phyloP scores from a whole-genome alignment of 1,140 invertebrate species.

The Anthonomus grandis region DNA sequence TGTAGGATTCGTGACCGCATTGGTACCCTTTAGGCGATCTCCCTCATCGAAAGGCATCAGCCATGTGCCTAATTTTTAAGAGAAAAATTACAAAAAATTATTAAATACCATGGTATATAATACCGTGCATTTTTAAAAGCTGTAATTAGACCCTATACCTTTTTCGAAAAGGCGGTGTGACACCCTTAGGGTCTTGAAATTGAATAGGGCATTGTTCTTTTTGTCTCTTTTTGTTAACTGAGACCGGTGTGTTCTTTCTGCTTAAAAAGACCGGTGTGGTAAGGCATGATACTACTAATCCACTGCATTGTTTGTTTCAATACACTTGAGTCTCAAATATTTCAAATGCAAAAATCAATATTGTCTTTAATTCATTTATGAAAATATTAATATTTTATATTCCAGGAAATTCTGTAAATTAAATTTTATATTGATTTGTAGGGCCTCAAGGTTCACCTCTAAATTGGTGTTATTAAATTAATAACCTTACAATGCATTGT shows the following conservation, averaged over 20 bases:
- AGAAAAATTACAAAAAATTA: background rate
- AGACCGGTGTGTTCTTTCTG: background rate
- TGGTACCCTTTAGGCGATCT: background rate
- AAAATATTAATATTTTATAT: too few species aligned
- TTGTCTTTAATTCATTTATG: too few species aligned
- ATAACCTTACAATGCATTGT: too few species aligned
- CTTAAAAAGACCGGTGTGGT: too few species aligned
- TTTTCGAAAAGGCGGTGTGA: conserved; percentile 9
- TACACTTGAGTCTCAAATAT: too few species aligned
- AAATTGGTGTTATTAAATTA: too few species aligned
- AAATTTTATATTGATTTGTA: too few species aligned
- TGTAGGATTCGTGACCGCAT: background rate
- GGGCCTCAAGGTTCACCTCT: too few species aligned
- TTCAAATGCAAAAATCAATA: too few species aligned
- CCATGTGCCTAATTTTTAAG: conserved; percentile 5
- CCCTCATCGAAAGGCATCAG: background rate
- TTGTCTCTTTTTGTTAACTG: conserved; percentile 4
- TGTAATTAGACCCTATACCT: conserved; percentile 1
- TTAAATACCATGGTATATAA: background rate
- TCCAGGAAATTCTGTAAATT: too few species aligned
- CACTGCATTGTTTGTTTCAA: too few species aligned
- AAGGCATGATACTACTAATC: too few species aligned
- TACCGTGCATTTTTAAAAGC: background rate
- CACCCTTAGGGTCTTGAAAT: conserved; percentile 7
- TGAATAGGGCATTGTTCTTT: conserved; percentile 12